phyloP scores from a whole-genome alignment of 1,140 invertebrate genomes.

The Caligus rogercresseyi region DNA sequence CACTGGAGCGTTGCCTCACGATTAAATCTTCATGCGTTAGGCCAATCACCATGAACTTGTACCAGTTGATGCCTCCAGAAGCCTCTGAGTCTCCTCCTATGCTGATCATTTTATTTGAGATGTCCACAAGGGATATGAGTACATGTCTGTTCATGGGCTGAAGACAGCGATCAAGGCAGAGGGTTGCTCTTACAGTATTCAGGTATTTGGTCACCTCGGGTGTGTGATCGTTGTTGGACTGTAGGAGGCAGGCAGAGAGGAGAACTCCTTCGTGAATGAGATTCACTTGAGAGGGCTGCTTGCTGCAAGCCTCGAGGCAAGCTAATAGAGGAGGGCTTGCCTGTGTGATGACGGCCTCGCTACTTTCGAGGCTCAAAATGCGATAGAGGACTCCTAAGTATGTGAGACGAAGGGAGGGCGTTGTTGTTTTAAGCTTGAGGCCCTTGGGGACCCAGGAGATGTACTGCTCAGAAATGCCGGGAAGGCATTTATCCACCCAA shows the following conservation, averaged over 20 bases:
- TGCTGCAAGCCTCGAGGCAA: slow-evolving; percentile 47
- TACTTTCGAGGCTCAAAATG: slow-evolving; percentile 39
- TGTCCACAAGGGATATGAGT: too few species aligned
- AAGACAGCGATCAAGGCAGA: not conserved
- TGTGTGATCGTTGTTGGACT: not conserved
- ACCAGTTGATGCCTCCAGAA: not conserved
- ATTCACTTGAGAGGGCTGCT: slow-evolving; percentile 41
- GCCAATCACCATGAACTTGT: not conserved
- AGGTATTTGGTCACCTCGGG: not conserved
- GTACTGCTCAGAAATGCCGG: slow-evolving; percentile 47
- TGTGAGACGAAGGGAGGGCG: slow-evolving; percentile 50
- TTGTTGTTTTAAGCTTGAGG: slow-evolving; percentile 54
- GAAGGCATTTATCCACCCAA: slow-evolving; percentile 52
- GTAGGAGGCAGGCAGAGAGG: not conserved
- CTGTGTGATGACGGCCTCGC: slow-evolving; percentile 31
- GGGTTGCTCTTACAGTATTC: not conserved
- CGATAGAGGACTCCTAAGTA: slow-evolving; percentile 52
- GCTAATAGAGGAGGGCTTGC: slow-evolving; percentile 42
- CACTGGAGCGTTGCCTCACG: not conserved
- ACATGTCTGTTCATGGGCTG: not conserved
- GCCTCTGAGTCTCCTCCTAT: not conserved
- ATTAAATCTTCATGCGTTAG: not conserved
- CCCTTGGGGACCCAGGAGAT: slow-evolving; percentile 61
- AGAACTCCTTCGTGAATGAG: not conserved
- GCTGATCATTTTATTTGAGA: not conserved